Conservation (phyloP, 2,113 vertebrate genomes). For the Myxocyprinus asiaticus region DNA sequence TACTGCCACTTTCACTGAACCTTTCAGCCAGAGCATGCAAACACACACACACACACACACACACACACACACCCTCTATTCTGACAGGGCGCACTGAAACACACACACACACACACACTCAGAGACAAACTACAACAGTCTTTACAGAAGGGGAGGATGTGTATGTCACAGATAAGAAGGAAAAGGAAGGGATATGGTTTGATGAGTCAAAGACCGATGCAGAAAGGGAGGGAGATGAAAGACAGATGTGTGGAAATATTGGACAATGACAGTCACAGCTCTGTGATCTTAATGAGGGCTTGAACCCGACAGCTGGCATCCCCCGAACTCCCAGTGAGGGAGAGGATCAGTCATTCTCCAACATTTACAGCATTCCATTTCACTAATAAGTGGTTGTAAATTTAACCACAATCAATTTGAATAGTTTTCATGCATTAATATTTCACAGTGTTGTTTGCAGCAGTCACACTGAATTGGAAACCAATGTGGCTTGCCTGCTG, state of each 20-base stretch:
- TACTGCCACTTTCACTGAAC: slow-evolving; percentile 29
- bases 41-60: too few species aligned
- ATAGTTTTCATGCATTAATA: neutral
- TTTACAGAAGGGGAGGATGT: neutral
- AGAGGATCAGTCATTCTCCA: slow-evolving; percentile 1
- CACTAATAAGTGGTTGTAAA: slow-evolving; percentile 22
- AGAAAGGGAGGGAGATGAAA: neutral
- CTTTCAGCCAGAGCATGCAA: neutral
- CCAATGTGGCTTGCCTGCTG: neutral
- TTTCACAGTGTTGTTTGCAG: slow-evolving; percentile 6
- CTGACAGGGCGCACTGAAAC: too few species aligned
- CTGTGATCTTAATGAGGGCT: slow-evolving; percentile 3
- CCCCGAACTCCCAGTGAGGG: neutral
- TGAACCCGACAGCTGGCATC: slow-evolving; percentile 10
- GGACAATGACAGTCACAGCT: slow-evolving; percentile 5
- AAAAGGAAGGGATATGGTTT: neutral
- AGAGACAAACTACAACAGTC: slow-evolving; percentile 1
- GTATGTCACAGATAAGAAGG: neutral
- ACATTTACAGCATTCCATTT: slow-evolving; percentile 14
- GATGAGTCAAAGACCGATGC: neutral
- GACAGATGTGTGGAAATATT: slow-evolving; percentile 1
- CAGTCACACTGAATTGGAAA: neutral
- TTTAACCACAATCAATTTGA: slow-evolving; percentile 26
- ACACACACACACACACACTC: neutral
- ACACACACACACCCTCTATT: too few species aligned